Conservation (phyloP, 1,140 invertebrate species). For the Drosophila sproati region DNA sequence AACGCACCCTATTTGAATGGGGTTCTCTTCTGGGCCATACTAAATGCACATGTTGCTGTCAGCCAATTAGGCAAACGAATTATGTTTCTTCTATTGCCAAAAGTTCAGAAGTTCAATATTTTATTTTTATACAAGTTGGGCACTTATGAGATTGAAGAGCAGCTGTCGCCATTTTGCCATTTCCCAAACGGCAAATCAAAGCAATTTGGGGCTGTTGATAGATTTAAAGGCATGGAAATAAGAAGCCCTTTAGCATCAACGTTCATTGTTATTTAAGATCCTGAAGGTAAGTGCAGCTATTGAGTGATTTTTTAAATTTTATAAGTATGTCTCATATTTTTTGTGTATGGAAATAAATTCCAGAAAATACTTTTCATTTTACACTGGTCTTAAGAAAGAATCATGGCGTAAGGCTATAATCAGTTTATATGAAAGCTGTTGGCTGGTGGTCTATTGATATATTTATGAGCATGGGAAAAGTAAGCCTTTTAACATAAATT, state of each 20-base stretch:
- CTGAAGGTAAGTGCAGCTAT: neutral
- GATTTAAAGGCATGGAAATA: neutral
- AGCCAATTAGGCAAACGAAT: conserved; percentile 21
- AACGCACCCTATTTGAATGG: conserved; percentile 16
- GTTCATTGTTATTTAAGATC: neutral
- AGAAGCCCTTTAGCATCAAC: no score
- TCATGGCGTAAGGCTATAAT: no score
- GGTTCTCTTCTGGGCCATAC: neutral
- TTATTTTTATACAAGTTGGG: conserved; percentile 8
- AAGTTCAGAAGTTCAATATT: conserved; percentile 7
- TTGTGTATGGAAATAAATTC: no score
- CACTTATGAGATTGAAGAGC: conserved; percentile 7
- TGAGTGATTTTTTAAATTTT: neutral
- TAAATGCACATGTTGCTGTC: conserved; percentile 27
- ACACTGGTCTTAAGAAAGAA: no score
- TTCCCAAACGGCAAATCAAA: neutral
- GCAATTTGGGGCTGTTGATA: neutral
- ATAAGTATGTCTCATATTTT: no score
- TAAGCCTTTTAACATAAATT: no score
- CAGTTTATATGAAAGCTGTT: no score
- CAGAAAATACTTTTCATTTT: no score
- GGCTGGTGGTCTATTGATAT: no score
- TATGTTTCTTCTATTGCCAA: neutral
- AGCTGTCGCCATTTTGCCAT: conserved; percentile 16
- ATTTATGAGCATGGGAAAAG: no score